phyloP scores from a whole-genome alignment of 53 echinoderm and acorn worm genomes.

The Holothuria scabra region DNA sequence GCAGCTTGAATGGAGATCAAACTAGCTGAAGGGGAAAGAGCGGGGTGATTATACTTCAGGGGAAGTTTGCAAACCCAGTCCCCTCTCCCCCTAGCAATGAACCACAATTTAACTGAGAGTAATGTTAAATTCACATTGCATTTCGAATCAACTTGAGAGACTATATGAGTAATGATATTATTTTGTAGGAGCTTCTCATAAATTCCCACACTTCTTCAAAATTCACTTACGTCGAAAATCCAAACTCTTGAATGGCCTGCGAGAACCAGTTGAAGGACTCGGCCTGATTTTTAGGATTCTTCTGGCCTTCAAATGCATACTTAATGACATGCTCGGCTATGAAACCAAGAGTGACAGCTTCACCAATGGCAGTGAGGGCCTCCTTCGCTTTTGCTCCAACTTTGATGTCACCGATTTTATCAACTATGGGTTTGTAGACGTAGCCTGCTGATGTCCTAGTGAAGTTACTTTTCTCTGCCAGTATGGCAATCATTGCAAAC shows the following conservation, averaged over 20 bases:
- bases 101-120: no score
- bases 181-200: no score
- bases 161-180: no score
- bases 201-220: no score
- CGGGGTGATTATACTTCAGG: no score
- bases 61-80: no score
- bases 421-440: conserved; percentile 70
- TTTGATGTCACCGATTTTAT: conserved; percentile 95
- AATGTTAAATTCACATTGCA: no score
- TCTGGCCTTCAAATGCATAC: conserved; percentile 90
- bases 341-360: conserved; percentile 74
- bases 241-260: conserved; percentile 96
- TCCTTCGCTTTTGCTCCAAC: conserved; percentile 84
- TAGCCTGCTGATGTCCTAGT: conserved; percentile 68
- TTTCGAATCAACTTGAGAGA: no score
- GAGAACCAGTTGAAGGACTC: conserved; percentile 87
- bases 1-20: no score
- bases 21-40: no score
- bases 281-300: conserved; percentile 96
- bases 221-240: conserved; percentile 86
- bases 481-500: conserved; percentile 69
- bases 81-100: no score
- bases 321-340: conserved; percentile 66
- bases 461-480: conserved; percentile 88
- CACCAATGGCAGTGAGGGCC: conserved; percentile 79